Evolutionary conservation across 2,797 vertebrate genomes (phyloP).

Genomic region (Martes flavigula): DNA sequence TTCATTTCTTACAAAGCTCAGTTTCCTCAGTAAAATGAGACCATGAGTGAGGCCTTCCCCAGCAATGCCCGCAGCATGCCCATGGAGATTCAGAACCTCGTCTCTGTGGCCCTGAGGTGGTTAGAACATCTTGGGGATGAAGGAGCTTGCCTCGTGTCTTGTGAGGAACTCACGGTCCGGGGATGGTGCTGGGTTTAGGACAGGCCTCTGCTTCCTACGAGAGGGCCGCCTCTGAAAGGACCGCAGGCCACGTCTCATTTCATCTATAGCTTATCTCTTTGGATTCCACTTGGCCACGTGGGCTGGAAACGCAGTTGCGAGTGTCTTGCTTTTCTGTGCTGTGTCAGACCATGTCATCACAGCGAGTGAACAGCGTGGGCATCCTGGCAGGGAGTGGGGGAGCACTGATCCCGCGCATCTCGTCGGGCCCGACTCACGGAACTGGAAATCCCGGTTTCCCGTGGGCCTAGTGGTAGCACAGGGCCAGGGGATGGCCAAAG

Average conservation of each 20-base stretch:
- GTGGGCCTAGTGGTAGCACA: background rate
- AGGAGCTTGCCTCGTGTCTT: background rate
- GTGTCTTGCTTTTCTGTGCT: background rate
- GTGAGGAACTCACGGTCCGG: background rate
- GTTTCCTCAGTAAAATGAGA: background rate
- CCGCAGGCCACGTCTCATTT: background rate
- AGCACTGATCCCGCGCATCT: accelerated
- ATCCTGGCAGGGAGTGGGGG: background rate
- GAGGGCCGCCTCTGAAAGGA: background rate
- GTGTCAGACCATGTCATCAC: background rate
- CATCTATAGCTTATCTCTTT: background rate
- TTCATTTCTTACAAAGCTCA: background rate
- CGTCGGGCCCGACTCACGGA: background rate
- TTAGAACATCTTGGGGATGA: background rate
- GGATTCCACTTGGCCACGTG: background rate
- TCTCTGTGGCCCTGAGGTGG: background rate
- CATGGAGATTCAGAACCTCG: background rate
- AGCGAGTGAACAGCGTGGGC: background rate
- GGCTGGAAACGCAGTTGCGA: background rate
- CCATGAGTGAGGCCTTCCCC: background rate
- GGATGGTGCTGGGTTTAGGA: background rate
- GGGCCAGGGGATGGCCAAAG: no score
- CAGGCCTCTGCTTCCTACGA: background rate
- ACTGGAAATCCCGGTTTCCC: background rate
- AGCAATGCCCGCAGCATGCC: background rate